Evolutionary conservation across 2,797 vertebrate species (phyloP).

Genomic region (Hyperoplus lanceolatus): DNA sequence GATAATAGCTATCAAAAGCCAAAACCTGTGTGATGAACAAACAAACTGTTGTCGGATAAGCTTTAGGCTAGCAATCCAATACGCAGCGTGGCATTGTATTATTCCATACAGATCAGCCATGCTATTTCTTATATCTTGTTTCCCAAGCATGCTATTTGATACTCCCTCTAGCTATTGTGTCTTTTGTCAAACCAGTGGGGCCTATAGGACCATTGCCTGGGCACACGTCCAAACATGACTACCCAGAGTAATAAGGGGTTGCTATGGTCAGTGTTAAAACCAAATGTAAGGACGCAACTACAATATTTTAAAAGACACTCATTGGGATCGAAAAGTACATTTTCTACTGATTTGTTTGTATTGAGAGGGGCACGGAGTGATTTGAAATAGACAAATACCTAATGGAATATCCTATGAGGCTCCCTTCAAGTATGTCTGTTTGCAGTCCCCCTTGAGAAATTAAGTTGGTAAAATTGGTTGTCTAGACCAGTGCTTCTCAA

Average conservation of each 20-base stretch:
- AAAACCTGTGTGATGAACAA: conserved; percentile 10
- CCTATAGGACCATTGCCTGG: conserved; percentile 69
- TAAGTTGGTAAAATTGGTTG: conserved; percentile 23
- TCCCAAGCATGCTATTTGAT: conserved; percentile 50
- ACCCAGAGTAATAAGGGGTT: conserved; percentile 68
- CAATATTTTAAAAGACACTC: conserved; percentile 62
- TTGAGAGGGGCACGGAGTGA: conserved; percentile 26
- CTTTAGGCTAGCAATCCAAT: conserved; percentile 29
- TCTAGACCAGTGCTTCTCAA: no score
- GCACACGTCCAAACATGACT: conserved; percentile 70
- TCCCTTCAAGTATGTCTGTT: conserved; percentile 27
- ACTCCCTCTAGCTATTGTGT: conserved; percentile 30
- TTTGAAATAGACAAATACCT: conserved; percentile 40
- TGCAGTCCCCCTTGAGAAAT: conserved; percentile 40
- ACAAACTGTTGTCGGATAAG: conserved; percentile 4
- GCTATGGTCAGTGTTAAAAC: conserved; percentile 57
- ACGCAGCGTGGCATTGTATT: conserved; percentile 3
- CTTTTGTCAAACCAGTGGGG: conserved; percentile 71
- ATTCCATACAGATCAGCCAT: conserved; percentile 35
- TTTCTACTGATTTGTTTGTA: conserved; percentile 65
- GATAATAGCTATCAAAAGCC: conserved; percentile 3
- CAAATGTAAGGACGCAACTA: conserved; percentile 57
- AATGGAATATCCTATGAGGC: conserved; percentile 44
- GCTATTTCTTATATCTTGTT: conserved; percentile 34
- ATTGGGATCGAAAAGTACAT: conserved; percentile 70